Conservation (phyloP, 2,888 invertebrate species). For the Syritta pipiens region DNA sequence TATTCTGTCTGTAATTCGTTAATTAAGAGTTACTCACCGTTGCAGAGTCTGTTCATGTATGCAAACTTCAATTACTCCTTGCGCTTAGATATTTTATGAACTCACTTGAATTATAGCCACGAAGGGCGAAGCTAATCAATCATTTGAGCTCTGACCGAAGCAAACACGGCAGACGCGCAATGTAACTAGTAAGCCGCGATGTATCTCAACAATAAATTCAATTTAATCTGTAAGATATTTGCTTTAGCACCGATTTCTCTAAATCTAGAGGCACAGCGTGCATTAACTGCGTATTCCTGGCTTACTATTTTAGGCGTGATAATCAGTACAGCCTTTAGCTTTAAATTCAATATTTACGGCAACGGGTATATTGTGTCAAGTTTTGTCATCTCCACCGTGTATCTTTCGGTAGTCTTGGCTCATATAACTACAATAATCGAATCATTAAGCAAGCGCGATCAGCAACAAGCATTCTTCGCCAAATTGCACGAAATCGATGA, state of each 20-base stretch:
- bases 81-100: too few relatives aligned
- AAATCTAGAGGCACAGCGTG: conserved; percentile 8
- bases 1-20: too few relatives aligned
- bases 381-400: conserved; percentile 5
- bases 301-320: not conserved
- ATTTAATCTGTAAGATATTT: conserved; percentile 18
- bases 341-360: conserved; percentile 16
- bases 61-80: too few relatives aligned
- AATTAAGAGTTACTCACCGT: too few relatives aligned
- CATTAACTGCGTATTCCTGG: conserved; percentile 11
- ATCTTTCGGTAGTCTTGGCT: not conserved
- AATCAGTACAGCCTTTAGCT: not conserved
- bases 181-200: too few relatives aligned
- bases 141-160: too few relatives aligned
- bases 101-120: too few relatives aligned
- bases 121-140: too few relatives aligned
- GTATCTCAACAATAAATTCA: too few relatives aligned
- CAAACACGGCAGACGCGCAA: too few relatives aligned
- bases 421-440: conserved; percentile 24
- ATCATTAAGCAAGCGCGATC: conserved; percentile 1
- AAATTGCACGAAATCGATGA: conserved; percentile 30
- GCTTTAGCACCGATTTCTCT: conserved; percentile 37
- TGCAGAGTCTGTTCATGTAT: too few relatives aligned
- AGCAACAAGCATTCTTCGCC: conserved; percentile 15
- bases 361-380: conserved; percentile 27